These are phyloP conservation scores for Pyrgus malvae DNA, from an alignment of 2,888 invertebrate genomes.

Conservation along the genomic window DNA sequence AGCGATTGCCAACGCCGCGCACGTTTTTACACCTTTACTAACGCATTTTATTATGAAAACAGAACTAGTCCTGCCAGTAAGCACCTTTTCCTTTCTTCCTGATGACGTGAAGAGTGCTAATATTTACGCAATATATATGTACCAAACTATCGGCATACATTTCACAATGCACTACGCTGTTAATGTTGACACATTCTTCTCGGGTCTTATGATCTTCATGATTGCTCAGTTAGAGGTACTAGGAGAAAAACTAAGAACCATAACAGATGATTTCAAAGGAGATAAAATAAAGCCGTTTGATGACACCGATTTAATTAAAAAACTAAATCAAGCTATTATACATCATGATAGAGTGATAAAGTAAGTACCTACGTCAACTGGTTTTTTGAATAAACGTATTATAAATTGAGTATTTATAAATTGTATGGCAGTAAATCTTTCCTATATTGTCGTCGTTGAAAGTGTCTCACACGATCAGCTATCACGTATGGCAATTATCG, in stretches of 20 bases:
- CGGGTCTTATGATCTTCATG: slow-evolving; percentile 52
- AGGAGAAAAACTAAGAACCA: slow-evolving; percentile 46
- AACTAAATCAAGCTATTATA: slow-evolving; percentile 9
- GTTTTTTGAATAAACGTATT: neutral
- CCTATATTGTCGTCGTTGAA: too few species aligned
- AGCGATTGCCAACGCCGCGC: slow-evolving; percentile 39
- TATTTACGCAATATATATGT: slow-evolving; percentile 53
- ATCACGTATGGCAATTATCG: too few species aligned
- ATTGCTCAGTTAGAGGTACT: slow-evolving; percentile 61
- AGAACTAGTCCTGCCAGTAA: slow-evolving; percentile 41
- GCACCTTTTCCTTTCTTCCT: slow-evolving; percentile 53
- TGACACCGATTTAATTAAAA: neutral
- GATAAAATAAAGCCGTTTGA: neutral
- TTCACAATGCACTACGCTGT: slow-evolving; percentile 51
- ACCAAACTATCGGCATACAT: slow-evolving; percentile 53
- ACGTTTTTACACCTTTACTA: slow-evolving; percentile 44
- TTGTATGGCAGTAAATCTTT: neutral
- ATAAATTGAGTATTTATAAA: neutral
- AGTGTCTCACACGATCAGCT: too few species aligned
- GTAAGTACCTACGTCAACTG: slow-evolving; percentile 41
- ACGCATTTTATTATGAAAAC: slow-evolving; percentile 41
- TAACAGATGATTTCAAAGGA: slow-evolving; percentile 37
- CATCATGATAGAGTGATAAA: slow-evolving; percentile 50
- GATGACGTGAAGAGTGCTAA: slow-evolving; percentile 41
- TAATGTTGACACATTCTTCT: slow-evolving; percentile 54